phyloP scores from a whole-genome alignment of 2,888 invertebrate genomes.

The Euspilapteryx auroguttella region DNA sequence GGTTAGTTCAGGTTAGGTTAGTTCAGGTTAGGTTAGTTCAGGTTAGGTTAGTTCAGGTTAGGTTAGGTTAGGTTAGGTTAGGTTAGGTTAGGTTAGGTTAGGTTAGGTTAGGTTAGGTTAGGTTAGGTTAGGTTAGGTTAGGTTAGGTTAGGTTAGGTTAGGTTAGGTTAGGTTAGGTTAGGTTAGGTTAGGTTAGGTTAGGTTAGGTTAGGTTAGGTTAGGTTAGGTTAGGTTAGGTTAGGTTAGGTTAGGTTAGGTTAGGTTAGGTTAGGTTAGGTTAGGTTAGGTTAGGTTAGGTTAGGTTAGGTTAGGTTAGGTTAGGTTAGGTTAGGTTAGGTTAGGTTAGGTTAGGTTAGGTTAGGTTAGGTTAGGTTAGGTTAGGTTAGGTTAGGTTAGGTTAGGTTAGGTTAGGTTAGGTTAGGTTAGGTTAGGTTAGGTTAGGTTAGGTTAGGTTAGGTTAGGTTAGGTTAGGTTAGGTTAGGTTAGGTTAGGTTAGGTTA shows the following conservation, averaged over 20 bases:
- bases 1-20: too few species aligned
- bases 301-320: constrained; percentile 5
- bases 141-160: constrained; percentile 6
- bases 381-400: constrained; percentile 4
- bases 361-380: constrained; percentile 8
- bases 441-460: constrained; percentile 5
- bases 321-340: constrained; percentile 5
- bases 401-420: constrained; percentile 4
- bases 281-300: constrained; percentile 7
- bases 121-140: constrained; percentile 5
- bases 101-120: constrained; percentile 6
- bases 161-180: constrained; percentile 5
- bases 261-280: constrained; percentile 8
- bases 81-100: constrained; percentile 5
- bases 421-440: constrained; percentile 2
- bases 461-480: constrained; percentile 7
- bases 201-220: constrained; percentile 6
- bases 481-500: constrained; percentile 2
- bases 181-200: constrained; percentile 6
- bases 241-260: constrained; percentile 8
- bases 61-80: constrained; percentile 6
- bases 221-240: constrained; percentile 9
- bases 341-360: constrained; percentile 9
- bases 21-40: too few species aligned
- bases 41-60: too few species aligned